These are phyloP conservation scores for Drosophila cyrtoloma DNA, from an alignment of 2,888 invertebrate genomes.

Conservation along the genomic window DNA sequence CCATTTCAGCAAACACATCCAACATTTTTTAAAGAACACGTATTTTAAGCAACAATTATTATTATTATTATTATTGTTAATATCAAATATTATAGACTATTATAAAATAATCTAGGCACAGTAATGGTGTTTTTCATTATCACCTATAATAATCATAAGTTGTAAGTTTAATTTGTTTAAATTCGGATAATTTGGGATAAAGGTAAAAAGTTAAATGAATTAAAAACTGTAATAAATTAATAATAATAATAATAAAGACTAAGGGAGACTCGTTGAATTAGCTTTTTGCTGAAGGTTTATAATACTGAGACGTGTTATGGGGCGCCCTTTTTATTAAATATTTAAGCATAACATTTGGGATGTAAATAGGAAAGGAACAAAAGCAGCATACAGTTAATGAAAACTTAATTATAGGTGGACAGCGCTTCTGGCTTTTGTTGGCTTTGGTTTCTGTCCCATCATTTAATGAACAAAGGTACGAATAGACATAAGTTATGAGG, in stretches of 20 bases:
- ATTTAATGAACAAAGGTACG: constrained; percentile 54
- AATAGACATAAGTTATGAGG: not conserved
- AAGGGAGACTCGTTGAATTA: not conserved
- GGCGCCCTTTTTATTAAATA: not conserved
- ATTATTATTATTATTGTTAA: not conserved
- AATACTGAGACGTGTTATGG: not conserved
- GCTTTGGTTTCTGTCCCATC: constrained; percentile 31
- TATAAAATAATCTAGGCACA: not conserved
- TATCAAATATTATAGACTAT: not conserved
- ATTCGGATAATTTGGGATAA: not conserved
- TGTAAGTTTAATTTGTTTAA: not conserved
- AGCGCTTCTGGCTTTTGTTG: constrained; percentile 18
- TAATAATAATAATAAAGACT: not conserved
- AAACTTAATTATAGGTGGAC: constrained; percentile 18
- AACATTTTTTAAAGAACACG: no score
- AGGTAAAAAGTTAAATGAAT: not conserved
- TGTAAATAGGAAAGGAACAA: constrained; percentile 18
- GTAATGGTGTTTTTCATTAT: not conserved
- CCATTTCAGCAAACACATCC: no score
- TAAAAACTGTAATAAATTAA: no score
- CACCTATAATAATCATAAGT: not conserved
- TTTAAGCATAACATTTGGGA: not conserved
- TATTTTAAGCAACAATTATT: not conserved
- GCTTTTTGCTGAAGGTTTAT: not conserved
- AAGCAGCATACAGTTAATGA: constrained; percentile 4